Evolutionary conservation across 2,113 vertebrate species (phyloP).

Genomic region (Todiramphus saurophagus): DNA sequence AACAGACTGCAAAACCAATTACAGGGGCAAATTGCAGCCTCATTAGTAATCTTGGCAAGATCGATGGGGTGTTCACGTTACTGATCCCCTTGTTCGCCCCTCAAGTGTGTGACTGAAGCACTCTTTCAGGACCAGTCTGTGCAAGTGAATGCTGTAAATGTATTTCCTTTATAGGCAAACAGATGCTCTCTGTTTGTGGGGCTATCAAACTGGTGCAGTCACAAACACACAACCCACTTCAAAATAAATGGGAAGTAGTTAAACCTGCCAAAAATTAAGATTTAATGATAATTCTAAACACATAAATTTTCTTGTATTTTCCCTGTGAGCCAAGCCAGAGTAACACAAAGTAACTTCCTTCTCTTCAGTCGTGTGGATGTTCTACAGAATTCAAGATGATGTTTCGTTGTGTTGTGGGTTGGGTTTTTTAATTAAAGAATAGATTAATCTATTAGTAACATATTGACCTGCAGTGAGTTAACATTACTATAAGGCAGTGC

Average conservation of each 20-base stretch:
- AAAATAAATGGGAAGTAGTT: slow-evolving; percentile 29
- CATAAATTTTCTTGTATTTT: slow-evolving; percentile 9
- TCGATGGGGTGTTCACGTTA: neutral
- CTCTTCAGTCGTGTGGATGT: neutral
- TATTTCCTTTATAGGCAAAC: slow-evolving; percentile 51
- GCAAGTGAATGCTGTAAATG: slow-evolving; percentile 36
- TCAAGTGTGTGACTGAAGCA: slow-evolving; percentile 8
- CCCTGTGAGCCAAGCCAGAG: neutral
- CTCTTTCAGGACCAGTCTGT: slow-evolving; percentile 23
- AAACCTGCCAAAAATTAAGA: slow-evolving; percentile 19
- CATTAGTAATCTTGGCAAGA: slow-evolving; percentile 28
- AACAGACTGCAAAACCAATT: neutral
- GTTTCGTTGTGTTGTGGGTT: too few species aligned
- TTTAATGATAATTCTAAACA: neutral
- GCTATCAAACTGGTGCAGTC: neutral
- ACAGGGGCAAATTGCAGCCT: slow-evolving; percentile 12
- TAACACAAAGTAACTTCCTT: neutral
- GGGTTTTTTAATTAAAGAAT: neutral
- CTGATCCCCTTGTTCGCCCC: slow-evolving; percentile 36
- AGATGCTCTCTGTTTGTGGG: slow-evolving; percentile 36
- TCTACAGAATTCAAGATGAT: neutral
- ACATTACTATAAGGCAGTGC: neutral
- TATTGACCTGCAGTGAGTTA: neutral
- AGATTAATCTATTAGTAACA: neutral
- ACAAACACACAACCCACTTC: neutral